Evolutionary conservation across 2,113 vertebrate species (phyloP).

Genomic region (Tachuris rubrigastra): DNA sequence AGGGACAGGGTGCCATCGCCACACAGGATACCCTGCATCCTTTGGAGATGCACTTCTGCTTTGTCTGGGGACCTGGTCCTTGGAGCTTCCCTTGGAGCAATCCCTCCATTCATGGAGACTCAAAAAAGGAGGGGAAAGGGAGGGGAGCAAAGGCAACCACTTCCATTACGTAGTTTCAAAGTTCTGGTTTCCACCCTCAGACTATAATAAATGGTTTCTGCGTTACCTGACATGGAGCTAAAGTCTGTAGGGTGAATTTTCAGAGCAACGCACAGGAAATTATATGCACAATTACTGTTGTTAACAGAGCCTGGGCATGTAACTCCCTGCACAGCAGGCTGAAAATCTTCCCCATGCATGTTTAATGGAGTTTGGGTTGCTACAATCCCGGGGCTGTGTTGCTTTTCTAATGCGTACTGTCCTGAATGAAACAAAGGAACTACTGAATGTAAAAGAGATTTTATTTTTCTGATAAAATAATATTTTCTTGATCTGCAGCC

Average conservation of each 20-base stretch:
- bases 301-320: constrained; percentile 74
- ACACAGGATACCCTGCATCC: neutral
- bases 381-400: constrained; percentile 67
- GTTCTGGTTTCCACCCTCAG: neutral
- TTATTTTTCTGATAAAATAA: constrained; percentile 52
- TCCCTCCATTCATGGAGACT: accelerated
- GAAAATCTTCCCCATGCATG: constrained; percentile 70
- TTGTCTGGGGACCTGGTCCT: neutral
- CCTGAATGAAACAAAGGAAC: constrained; percentile 65
- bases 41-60: neutral
- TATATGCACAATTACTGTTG: constrained; percentile 76
- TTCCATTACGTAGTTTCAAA: neutral
- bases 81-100: neutral
- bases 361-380: constrained; percentile 73
- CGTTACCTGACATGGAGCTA: constrained; percentile 52
- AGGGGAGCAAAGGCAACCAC: accelerated
- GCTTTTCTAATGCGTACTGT: constrained; percentile 57
- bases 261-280: constrained; percentile 62
- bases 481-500: constrained; percentile 34
- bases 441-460: constrained; percentile 35
- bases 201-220: constrained; percentile 46
- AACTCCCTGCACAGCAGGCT: constrained; percentile 74
- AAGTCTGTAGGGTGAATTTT: constrained; percentile 70
- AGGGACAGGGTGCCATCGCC: neutral
- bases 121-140: neutral